Percentiles rank a stretch among this genome's conserved stretches.
These are phyloP conservation scores for Hoplostethus mediterraneus DNA, from an alignment of 2,797 vertebrate genomes.

Conservation along the genomic window DNA sequence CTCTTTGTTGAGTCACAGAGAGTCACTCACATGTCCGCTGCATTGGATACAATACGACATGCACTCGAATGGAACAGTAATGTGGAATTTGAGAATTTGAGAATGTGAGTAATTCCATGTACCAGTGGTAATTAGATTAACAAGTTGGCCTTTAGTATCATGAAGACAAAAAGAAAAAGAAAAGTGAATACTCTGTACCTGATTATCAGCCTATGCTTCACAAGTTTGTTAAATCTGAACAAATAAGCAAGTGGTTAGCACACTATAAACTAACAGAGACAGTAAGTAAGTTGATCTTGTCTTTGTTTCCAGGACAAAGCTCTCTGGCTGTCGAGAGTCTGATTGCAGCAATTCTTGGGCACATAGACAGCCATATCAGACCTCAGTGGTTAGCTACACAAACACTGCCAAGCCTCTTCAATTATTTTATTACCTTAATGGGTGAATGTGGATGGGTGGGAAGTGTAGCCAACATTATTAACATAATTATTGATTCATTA, in stretches of 20 bases:
- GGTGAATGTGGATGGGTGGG: conserved; percentile 20
- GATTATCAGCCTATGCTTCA: background rate
- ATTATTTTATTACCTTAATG: conserved; percentile 29
- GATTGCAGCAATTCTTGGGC: background rate
- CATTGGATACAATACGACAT: conserved; percentile 23
- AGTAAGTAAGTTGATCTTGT: background rate
- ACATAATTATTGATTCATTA: conserved; percentile 39
- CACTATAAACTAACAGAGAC: background rate
- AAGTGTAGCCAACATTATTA: conserved; percentile 6
- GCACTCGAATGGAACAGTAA: conserved; percentile 24
- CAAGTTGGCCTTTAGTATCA: background rate
- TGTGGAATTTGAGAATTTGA: conserved; percentile 28
- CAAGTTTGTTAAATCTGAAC: background rate
- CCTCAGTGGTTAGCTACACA: conserved; percentile 5
- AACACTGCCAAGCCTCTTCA: background rate
- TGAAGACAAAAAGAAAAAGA: conserved; percentile 21
- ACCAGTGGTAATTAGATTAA: background rate
- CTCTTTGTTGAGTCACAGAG: conserved; percentile 26
- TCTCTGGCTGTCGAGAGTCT: background rate
- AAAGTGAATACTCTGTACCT: conserved; percentile 4
- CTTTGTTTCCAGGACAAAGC: too few relatives aligned
- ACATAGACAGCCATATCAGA: conserved; percentile 3
- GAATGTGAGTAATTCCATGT: background rate
- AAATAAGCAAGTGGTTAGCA: background rate
- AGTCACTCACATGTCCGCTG: conserved; percentile 28